Evolutionary conservation across 2,113 vertebrate genomes (phyloP).

Genomic region (Falcunculus frontatus): DNA sequence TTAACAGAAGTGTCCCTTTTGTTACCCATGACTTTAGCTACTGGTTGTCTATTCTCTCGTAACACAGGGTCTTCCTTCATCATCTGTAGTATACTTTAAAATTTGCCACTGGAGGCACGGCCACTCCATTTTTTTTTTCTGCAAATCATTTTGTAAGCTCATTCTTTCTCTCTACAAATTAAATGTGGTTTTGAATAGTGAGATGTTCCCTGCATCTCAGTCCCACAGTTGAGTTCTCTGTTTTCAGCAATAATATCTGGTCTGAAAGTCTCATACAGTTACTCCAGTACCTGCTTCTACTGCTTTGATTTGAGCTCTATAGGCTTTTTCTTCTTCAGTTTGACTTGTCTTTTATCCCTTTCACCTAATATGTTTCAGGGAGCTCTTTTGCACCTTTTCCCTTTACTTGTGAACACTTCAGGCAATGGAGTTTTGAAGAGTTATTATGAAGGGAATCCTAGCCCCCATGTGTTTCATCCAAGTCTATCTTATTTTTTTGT

Average conservation of each 20-base stretch:
- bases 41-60: neutral
- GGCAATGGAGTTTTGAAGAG: neutral
- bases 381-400: neutral
- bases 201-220: neutral
- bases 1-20: neutral
- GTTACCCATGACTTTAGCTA: neutral
- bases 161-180: neutral
- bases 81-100: neutral
- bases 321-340: neutral
- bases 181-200: neutral
- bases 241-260: neutral
- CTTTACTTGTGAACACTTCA: neutral
- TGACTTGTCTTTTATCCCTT: neutral
- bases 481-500: neutral
- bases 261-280: neutral
- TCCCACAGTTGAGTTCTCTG: neutral
- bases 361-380: neutral
- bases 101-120: neutral
- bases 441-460: constrained; percentile 27
- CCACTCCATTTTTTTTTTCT: neutral
- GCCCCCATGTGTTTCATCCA: neutral
- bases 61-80: neutral
- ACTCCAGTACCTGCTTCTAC: neutral
- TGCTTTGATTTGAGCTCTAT: neutral
- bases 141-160: neutral